Percentiles rank a stretch among this genome's conserved stretches.
Evolutionary conservation across 1,140 invertebrate species (phyloP).

Genomic region (Druon quercuslanigerum): DNA sequence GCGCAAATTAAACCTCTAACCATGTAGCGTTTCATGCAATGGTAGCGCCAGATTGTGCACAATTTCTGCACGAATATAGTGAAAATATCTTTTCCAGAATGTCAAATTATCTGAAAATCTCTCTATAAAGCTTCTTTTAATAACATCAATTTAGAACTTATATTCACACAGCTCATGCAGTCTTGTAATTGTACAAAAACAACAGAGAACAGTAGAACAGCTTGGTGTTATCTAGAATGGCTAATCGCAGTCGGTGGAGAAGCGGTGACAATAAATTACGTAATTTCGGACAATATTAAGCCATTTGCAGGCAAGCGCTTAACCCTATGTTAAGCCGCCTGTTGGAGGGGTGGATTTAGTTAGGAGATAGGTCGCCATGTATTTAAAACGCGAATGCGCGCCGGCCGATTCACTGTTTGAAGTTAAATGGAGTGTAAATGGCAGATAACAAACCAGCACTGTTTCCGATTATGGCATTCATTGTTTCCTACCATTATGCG

Average conservation of each 20-base stretch:
- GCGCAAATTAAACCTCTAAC: too few species aligned
- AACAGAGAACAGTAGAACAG: too few species aligned
- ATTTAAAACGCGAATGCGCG: slow-evolving; percentile 73
- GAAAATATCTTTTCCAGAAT: too few species aligned
- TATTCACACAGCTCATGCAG: too few species aligned
- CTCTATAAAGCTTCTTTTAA: too few species aligned
- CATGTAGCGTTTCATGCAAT: too few species aligned
- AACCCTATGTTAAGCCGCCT: slow-evolving; percentile 67
- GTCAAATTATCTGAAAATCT: too few species aligned
- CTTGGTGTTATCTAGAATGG: too few species aligned
- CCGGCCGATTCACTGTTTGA: slow-evolving; percentile 73
- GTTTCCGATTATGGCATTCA: slow-evolving; percentile 77
- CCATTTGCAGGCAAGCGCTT: slow-evolving; percentile 60
- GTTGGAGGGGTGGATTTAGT: slow-evolving; percentile 42
- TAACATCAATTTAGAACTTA: too few species aligned
- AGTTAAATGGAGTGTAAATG: slow-evolving; percentile 77
- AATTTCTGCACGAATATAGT: too few species aligned
- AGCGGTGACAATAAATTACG: slow-evolving; percentile 59
- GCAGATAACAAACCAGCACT: slow-evolving; percentile 77
- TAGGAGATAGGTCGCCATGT: slow-evolving; percentile 54
- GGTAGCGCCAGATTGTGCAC: too few species aligned
- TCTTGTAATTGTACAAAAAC: slow-evolving; percentile 14
- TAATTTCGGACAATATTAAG: slow-evolving; percentile 66
- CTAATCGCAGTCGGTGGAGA: too few species aligned
- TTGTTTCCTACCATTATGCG: slow-evolving; percentile 77